phyloP scores from a whole-genome alignment of 2,113 vertebrate genomes.

The Peromyscus californicus region DNA sequence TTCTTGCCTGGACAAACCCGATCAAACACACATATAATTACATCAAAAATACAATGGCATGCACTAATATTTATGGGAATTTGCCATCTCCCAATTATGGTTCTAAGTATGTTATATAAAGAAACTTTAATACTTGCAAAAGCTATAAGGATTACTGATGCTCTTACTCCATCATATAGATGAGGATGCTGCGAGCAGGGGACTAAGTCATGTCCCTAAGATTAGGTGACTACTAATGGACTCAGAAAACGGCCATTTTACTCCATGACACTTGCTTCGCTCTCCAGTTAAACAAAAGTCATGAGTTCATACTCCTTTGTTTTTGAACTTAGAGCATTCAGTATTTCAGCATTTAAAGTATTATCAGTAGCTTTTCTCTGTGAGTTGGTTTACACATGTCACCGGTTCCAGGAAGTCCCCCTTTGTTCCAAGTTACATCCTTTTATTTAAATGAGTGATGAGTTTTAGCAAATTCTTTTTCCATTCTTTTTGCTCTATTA shows the following conservation, averaged over 20 bases:
- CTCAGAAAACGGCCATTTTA: neutral
- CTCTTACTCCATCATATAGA: neutral
- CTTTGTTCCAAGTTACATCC: neutral
- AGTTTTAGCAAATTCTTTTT: neutral
- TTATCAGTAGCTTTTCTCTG: neutral
- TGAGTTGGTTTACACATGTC: neutral
- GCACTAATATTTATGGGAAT: neutral
- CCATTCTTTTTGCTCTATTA: slow-evolving; percentile 3
- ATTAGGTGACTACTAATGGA: neutral
- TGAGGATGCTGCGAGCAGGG: neutral
- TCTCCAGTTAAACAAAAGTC: neutral
- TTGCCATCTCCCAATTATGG: neutral
- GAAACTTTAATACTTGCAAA: neutral
- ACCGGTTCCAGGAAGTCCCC: neutral
- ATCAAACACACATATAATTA: neutral
- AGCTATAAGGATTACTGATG: neutral
- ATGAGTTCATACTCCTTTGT: neutral
- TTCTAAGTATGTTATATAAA: neutral
- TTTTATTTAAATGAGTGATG: neutral
- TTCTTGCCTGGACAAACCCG: neutral
- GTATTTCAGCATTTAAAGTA: neutral
- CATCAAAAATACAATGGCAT: neutral
- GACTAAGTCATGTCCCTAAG: neutral
- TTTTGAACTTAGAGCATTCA: neutral
- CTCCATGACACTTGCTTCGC: neutral